These are phyloP conservation scores for Micromys minutus DNA, from an alignment of 2,113 vertebrate genomes.

Conservation along the genomic window DNA sequence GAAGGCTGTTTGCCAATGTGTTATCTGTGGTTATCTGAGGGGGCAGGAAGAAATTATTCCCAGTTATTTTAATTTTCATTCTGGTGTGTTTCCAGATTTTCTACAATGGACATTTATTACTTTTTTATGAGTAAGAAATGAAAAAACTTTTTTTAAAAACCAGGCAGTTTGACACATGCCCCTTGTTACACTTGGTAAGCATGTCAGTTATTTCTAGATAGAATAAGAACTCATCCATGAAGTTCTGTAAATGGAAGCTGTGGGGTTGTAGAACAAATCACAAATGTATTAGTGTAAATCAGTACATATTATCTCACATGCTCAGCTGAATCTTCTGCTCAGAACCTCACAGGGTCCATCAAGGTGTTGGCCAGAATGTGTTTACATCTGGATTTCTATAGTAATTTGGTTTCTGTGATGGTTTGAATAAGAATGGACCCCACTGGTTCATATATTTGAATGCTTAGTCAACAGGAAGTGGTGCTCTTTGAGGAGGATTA, in stretches of 20 bases:
- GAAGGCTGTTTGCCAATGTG: slow-evolving; percentile 49
- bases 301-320: neutral
- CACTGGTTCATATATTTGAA: neutral
- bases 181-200: slow-evolving; percentile 21
- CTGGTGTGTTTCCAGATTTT: slow-evolving; percentile 59
- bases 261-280: neutral
- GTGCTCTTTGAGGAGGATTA: neutral
- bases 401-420: neutral
- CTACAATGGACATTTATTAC: slow-evolving; percentile 53
- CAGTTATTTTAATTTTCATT: slow-evolving; percentile 67
- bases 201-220: slow-evolving; percentile 36
- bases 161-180: slow-evolving; percentile 12
- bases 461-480: neutral
- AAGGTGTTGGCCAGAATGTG: neutral
- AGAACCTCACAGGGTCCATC: neutral
- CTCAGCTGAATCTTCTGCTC: neutral
- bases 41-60: slow-evolving; percentile 53
- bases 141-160: neutral
- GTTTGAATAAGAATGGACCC: neutral
- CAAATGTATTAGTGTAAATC: neutral
- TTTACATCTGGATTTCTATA: neutral
- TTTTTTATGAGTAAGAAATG: slow-evolving; percentile 68
- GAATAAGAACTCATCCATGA: neutral
- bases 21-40: slow-evolving; percentile 70
- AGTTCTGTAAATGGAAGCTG: neutral